phyloP scores from a whole-genome alignment of 1,140 invertebrate species.

The Coboldia fuscipes region DNA sequence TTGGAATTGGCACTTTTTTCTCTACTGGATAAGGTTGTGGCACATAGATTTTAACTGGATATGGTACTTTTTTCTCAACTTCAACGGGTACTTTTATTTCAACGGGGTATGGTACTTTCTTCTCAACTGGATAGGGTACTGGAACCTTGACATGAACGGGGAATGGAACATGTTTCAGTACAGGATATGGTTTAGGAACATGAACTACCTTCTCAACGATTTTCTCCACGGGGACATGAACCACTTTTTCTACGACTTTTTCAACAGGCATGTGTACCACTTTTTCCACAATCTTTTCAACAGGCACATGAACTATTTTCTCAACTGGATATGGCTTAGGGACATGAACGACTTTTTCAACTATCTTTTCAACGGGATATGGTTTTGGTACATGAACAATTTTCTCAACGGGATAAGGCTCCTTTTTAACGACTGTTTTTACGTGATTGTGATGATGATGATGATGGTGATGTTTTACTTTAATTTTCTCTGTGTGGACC shows the following conservation, averaged over 20 bases:
- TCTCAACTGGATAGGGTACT: constrained; percentile 36
- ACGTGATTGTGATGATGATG: constrained; percentile 35
- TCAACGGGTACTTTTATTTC: constrained; percentile 25
- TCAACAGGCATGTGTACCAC: constrained; percentile 32
- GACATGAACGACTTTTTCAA: constrained; percentile 23
- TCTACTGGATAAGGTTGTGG: constrained; percentile 21
- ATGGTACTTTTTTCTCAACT: constrained; percentile 29
- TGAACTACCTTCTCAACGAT: constrained; percentile 22
- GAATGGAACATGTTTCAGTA: constrained; percentile 5
- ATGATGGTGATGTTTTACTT: constrained; percentile 35
- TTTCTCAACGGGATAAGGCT: constrained; percentile 19
- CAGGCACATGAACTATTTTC: constrained; percentile 12
- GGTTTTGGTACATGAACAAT: constrained; percentile 9
- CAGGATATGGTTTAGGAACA: constrained; percentile 21
- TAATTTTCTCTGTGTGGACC: constrained; percentile 14
- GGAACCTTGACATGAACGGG: constrained; percentile 33
- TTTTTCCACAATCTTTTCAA: constrained; percentile 22
- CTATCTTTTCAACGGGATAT: constrained; percentile 18
- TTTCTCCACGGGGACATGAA: constrained; percentile 36
- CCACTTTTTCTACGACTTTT: constrained; percentile 26
- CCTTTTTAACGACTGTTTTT: constrained; percentile 30
- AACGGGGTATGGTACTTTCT: constrained; percentile 27
- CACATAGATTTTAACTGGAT: constrained; percentile 24
- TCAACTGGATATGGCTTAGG: constrained; percentile 16
- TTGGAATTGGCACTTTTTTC: constrained; percentile 22